phyloP scores from a whole-genome alignment of 2,113 vertebrate genomes.

The Semnornis frantzii region DNA sequence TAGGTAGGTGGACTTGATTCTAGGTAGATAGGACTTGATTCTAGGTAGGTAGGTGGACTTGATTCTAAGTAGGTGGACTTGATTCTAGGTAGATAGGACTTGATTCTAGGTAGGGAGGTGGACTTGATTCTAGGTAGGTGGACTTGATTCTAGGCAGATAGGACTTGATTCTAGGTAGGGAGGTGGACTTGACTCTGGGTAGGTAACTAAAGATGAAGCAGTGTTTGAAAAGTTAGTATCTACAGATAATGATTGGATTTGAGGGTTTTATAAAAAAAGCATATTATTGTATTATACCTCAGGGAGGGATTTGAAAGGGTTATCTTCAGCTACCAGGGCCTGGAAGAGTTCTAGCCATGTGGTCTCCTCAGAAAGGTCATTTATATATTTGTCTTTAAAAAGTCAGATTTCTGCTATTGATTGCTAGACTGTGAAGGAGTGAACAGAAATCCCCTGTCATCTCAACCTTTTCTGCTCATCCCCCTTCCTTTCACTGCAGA shows the following conservation, averaged over 20 bases:
- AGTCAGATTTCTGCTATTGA: slow-evolving; percentile 56
- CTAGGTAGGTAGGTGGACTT: not conserved
- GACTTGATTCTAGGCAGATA: too few relatives aligned
- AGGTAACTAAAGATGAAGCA: not conserved
- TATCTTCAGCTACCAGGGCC: not conserved
- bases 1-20: too few relatives aligned
- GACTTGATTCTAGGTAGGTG: too few relatives aligned
- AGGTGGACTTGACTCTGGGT: too few relatives aligned
- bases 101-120: not conserved
- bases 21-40: not conserved
- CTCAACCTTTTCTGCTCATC: slow-evolving; percentile 50
- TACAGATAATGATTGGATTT: not conserved
- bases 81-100: not conserved
- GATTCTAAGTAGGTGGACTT: too few relatives aligned
- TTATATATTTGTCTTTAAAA: slow-evolving; percentile 44
- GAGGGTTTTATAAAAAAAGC: too few relatives aligned
- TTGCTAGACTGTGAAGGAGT: not conserved
- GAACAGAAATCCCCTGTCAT: slow-evolving; percentile 28
- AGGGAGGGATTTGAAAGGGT: slow-evolving; percentile 7
- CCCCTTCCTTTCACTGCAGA: not conserved
- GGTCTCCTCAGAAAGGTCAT: slow-evolving; percentile 37
- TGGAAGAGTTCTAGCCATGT: not conserved
- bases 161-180: too few relatives aligned
- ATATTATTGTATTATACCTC: not conserved
- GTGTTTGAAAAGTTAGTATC: not conserved